Evolutionary conservation across 2,797 vertebrate species (phyloP), one percentile per base, ranked within the genome.

Genomic region (Parauchenoglanis punctatus): DNA sequence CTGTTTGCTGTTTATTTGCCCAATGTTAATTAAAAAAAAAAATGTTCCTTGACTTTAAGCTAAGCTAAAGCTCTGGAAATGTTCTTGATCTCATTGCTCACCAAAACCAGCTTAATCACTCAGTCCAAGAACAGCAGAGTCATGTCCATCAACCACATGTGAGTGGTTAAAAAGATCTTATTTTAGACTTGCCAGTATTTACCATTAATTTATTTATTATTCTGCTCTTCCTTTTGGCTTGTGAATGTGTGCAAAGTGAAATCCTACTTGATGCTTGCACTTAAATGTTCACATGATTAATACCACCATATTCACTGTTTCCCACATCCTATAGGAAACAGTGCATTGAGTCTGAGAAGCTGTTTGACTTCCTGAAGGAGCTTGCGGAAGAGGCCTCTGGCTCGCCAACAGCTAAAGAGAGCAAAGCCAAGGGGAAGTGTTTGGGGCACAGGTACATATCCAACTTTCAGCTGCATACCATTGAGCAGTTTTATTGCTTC

Each of bases 31-130:
- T 59, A 12, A 7, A 5, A 75, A 7, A 12, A 17, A 70, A 49
- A 18, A 18, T 40, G 54, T 54, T 90, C 86, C 87, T 23, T 90
- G 46, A 90, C 44, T 35, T 72, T 63, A 89, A 63, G n/a, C 83
- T 85, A 90, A 96, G 96, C 96, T 28, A 94, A 93, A 80, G 95
- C 93, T 8, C 70, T 96, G 90, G 96, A 96, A 90, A 94, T 96
- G 89, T 96, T 96, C 92, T 90, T 96, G 49, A 94, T 91, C 87
- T 94, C 92, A 78, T 91, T 96, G 82, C 91, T 96, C 89, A 94
- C 90, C 44, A 93, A 95, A 91, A 93, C 94, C 88, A 93, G 92
- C 17, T 84, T 93, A 88, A 92, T 96, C 61, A 95, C 94, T 68
- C 92, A 95, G 92, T 94, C 95, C 0, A 95, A 95, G 86, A 91